Evolutionary conservation across 2,113 vertebrate genomes (phyloP), one percentile per base, ranked within the genome.

Genomic region (Corythornis vintsioides): DNA sequence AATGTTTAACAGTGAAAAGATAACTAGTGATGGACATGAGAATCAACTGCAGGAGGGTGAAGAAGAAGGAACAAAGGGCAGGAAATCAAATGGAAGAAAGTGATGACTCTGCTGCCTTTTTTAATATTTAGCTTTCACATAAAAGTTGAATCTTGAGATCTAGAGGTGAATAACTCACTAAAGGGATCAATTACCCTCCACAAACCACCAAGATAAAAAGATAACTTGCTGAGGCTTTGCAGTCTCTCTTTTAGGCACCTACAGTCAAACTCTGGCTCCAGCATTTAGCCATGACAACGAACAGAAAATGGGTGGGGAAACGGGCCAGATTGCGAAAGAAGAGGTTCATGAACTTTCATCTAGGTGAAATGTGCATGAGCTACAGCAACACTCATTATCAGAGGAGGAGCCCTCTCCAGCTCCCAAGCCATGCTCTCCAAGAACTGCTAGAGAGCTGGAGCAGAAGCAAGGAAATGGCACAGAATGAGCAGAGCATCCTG

Each of bases 301-400:
- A 76, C 31, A 89, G 56, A 83, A 87, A 66, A 66, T 47, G 50
- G 43, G 88, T n/a, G 1, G 11, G 92, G 85, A 95, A 92, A 73
- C 40, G 64, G 78, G 85, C 75, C 85, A 94, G 66, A 94, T 86
- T 96, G 83, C 4, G 29, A 95, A 95, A 96, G 64, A 89, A 59
- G 55, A 91, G 60, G 75, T 90, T 95, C 72, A 64, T 1, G 29
- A 91, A 94, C 65, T 94, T 91, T 74, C 53, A 80, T 56, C 35
- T 56, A 74, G 85, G 60, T 95, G 64, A 88, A 89, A 66, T 33
- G 57, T 28, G 11, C 71, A 28, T 13, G 45, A 89, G 57, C 66
- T 91, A 55, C 33, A 94, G 78, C 48, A 92, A 73, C 28, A 21
- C 21, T 66, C 47, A 40, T 83, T 83, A 66, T 80, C 85, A 89